Conservation (phyloP, 2,113 vertebrate species). For the Lamprotornis superbus region DNA sequence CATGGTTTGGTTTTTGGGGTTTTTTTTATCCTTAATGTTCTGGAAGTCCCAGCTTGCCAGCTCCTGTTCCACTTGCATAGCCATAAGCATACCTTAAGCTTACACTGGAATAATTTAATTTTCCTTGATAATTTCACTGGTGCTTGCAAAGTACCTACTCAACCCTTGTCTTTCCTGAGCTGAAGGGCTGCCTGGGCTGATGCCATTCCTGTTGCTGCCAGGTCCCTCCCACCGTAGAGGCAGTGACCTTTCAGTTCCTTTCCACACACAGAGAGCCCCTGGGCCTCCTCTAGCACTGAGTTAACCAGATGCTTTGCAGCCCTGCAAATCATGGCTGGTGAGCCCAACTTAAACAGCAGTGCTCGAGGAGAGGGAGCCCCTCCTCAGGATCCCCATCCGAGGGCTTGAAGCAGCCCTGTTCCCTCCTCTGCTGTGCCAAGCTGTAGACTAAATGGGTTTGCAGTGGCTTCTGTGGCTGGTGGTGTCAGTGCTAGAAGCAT, state of each 20-base stretch:
- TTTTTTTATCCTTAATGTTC: not conserved
- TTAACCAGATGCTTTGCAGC: not conserved
- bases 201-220: not conserved
- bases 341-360: not conserved
- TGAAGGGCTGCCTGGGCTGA: not conserved
- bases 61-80: not conserved
- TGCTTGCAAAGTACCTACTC: not conserved
- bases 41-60: not conserved
- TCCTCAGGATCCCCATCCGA: not conserved
- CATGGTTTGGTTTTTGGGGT: too few species aligned
- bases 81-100: not conserved
- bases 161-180: not conserved
- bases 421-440: not conserved
- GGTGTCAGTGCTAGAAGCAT: rapidly evolving
- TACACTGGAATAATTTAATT: not conserved
- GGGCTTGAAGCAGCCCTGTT: not conserved
- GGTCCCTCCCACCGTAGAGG: not conserved
- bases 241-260: slow-evolving; percentile 27
- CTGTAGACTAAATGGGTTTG: not conserved
- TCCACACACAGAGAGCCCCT: not conserved
- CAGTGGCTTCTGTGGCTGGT: rapidly evolving
- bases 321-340: not conserved
- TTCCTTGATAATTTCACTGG: not conserved
- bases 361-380: not conserved
- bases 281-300: not conserved